phyloP scores from a whole-genome alignment of 2,888 invertebrate genomes.

The Clanis bilineata region DNA sequence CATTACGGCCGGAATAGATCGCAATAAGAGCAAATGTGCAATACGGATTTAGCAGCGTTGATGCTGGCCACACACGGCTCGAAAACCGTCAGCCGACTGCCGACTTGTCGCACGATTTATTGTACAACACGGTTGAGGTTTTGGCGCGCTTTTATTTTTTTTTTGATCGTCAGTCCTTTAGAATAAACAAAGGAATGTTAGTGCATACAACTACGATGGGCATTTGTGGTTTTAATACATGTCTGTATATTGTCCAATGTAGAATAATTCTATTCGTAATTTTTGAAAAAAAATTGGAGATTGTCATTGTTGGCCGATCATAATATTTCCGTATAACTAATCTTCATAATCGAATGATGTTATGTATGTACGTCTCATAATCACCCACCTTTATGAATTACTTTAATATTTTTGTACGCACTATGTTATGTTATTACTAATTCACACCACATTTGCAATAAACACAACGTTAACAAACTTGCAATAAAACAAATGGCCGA shows the following conservation, averaged over 20 bases:
- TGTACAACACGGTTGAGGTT: neutral
- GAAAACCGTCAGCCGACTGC: too few species aligned
- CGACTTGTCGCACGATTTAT: neutral
- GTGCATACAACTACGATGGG: neutral
- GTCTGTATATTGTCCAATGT: neutral
- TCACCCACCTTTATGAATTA: too few species aligned
- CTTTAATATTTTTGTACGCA: neutral
- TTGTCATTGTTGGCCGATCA: too few species aligned
- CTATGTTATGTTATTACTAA: neutral
- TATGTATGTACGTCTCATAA: too few species aligned
- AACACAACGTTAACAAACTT: neutral
- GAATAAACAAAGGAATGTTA: neutral
- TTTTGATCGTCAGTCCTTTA: neutral
- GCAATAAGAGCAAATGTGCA: constrained; percentile 38
- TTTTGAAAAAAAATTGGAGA: too few species aligned
- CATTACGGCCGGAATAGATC: constrained; percentile 36
- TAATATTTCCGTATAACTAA: too few species aligned
- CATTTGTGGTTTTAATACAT: neutral
- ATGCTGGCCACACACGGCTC: constrained; percentile 19
- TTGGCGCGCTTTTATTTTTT: neutral
- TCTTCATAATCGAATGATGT: too few species aligned
- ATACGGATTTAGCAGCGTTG: constrained; percentile 23
- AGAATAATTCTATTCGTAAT: too few species aligned
- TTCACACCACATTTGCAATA: neutral
- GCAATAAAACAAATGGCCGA: neutral